Evolutionary conservation across 2,888 invertebrate species (phyloP).

Genomic region (Syritta pipiens): DNA sequence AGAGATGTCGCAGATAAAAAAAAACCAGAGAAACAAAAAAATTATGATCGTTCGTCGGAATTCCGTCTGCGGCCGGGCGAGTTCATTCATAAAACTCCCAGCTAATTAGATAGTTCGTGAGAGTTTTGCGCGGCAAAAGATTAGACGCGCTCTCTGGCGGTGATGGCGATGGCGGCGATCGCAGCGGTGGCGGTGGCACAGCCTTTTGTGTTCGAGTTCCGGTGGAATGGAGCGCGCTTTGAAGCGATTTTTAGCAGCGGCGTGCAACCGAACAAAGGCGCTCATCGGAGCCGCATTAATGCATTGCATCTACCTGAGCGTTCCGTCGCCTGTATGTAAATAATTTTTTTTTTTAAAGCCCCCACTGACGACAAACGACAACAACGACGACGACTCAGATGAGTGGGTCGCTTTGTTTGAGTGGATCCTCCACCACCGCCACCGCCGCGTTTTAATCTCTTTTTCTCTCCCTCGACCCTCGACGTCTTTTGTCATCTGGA

Average conservation of each 20-base stretch:
- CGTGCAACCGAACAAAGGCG: constrained; percentile 30
- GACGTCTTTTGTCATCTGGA: constrained; percentile 64
- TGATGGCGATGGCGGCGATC: too few relatives aligned
- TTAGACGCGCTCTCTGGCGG: too few relatives aligned
- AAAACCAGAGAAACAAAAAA: too few relatives aligned
- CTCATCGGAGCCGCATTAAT: constrained; percentile 27
- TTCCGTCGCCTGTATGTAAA: constrained; percentile 28
- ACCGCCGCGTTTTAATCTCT: neutral
- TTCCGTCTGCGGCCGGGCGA: constrained; percentile 4
- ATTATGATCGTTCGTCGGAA: constrained; percentile 20
- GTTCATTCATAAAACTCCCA: constrained; percentile 56
- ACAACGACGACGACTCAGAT: constrained; percentile 56
- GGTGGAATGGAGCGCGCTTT: constrained; percentile 45
- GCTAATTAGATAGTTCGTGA: constrained; percentile 59
- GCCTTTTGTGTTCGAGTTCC: constrained; percentile 50
- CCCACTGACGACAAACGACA: constrained; percentile 43
- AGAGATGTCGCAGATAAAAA: too few relatives aligned
- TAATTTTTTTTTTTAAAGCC: constrained; percentile 34
- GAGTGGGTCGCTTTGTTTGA: constrained; percentile 65
- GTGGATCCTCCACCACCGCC: constrained; percentile 38
- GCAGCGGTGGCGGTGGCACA: neutral
- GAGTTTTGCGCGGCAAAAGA: constrained; percentile 51
- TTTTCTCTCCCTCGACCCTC: constrained; percentile 12
- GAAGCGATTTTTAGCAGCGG: constrained; percentile 10
- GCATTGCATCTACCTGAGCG: constrained; percentile 41